Conservation (phyloP, 2,888 invertebrate species). For the Ectemnius lituratus region DNA sequence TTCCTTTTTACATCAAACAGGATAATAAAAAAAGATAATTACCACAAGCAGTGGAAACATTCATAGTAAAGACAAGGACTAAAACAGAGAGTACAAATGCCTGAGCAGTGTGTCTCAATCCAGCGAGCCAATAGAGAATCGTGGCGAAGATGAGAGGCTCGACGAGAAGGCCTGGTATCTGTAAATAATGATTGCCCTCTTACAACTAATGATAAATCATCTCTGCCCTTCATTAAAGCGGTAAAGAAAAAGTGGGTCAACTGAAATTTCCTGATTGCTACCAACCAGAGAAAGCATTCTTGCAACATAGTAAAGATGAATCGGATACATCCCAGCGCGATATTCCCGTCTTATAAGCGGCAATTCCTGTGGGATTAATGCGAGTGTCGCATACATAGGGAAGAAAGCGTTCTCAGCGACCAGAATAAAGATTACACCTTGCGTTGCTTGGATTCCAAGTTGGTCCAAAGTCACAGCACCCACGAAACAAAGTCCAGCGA, state of each 20-base stretch:
- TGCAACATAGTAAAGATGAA: constrained; percentile 89
- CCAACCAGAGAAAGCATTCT: constrained; percentile 89
- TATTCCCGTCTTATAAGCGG: constrained; percentile 91
- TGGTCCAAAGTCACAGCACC: constrained; percentile 87
- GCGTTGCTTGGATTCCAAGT: constrained; percentile 91
- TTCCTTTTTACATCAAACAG: too few species aligned
- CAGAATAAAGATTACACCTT: constrained; percentile 92
- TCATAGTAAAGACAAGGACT: constrained; percentile 88
- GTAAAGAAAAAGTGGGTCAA: too few species aligned
- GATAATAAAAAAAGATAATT: constrained; percentile 47
- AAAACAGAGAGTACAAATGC: constrained; percentile 86
- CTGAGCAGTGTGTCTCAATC: constrained; percentile 84
- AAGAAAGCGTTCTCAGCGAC: constrained; percentile 94
- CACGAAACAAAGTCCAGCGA: constrained; percentile 91
- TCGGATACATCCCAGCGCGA: constrained; percentile 89
- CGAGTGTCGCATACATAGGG: constrained; percentile 93
- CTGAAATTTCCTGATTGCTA: constrained; percentile 21
- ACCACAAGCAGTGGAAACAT: constrained; percentile 93
- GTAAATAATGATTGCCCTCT: constrained; percentile 32
- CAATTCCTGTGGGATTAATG: constrained; percentile 89
- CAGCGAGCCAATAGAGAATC: constrained; percentile 92
- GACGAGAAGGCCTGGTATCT: constrained; percentile 91
- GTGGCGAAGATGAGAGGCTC: constrained; percentile 90
- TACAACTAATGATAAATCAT: too few species aligned
- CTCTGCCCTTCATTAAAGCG: too few species aligned